Base-by-base conservation (phyloP, 2,888 invertebrate species). In the Baronia brevicornis region DNA sequence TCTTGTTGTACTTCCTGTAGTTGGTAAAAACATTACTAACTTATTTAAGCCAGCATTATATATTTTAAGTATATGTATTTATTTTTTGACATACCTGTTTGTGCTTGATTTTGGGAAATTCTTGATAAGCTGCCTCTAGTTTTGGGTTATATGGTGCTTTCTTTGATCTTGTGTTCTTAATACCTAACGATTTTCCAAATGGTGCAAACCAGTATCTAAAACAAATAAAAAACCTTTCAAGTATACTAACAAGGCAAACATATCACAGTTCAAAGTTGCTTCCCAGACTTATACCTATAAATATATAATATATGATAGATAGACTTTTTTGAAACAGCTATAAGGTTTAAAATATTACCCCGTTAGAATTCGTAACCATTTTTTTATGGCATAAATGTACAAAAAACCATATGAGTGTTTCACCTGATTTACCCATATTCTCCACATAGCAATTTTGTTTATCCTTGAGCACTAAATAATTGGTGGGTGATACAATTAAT, bases 161-260 rank as follows among this genome's bases (percentile, higher is more conserved):
- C 78, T 93, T 94, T 55, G 90, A 84, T 84, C 91, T 90, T 31
- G 89, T 88, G 64, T 90, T 90, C 71, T 90, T 93, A 56, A 96
- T 92, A 35, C 95, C 95, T 68, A 95, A 65, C 32, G 90, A 91
- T 61, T 87, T 87, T 22, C 94, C 96, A 50, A 95, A 86, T 1
- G 95, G 95, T 28, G 90, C 86, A 69, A 93, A 93, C 86, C 92
- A 91, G 70, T 88, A 91, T 67, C 95, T 94, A 65, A 4, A 84
- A 85, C 44, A 57, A 60, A 34, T 22, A 12, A 31, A 25, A 15
- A 7, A 32, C 24, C 15, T 17, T 10, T 7, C 5, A 11, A 9
- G 18, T 13, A 27, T 14, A 4, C 26, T 13, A 8, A 28, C 24
- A 27, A 2, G 26, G 8, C n/a, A 19, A 12, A 6, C 10, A 21